Conservation (phyloP, 2,888 invertebrate genomes). For the Macaria notata region DNA sequence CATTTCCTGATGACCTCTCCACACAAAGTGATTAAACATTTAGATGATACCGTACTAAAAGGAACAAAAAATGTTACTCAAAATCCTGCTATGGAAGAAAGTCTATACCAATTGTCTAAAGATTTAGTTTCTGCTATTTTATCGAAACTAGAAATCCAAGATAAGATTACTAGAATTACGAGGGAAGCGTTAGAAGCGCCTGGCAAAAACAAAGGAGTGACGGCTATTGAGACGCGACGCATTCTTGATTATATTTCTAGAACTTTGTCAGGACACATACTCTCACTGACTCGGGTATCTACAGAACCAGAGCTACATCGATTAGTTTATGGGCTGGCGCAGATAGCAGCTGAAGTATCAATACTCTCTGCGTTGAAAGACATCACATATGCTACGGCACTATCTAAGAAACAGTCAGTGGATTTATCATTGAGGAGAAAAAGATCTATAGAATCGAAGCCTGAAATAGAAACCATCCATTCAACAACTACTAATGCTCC, state of each 20-base stretch:
- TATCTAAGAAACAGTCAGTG: conserved; percentile 73
- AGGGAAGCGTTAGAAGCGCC: conserved; percentile 72
- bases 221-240: conserved; percentile 73
- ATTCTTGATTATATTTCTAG: conserved; percentile 75
- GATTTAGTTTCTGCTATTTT: conserved; percentile 72
- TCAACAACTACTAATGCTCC: conserved; percentile 35
- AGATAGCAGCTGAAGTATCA: conserved; percentile 74
- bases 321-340: conserved; percentile 72
- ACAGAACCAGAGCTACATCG: conserved; percentile 76
- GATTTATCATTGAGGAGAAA: conserved; percentile 69
- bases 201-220: conserved; percentile 71
- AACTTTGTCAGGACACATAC: conserved; percentile 69
- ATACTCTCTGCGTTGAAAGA: conserved; percentile 75
- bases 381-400: conserved; percentile 65
- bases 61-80: conserved; percentile 70
- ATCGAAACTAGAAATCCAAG: conserved; percentile 71
- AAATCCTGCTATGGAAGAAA: conserved; percentile 70
- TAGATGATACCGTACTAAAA: conserved; percentile 62
- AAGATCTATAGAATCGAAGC: conserved; percentile 44
- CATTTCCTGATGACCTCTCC: conserved; percentile 56
- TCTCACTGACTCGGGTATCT: conserved; percentile 66
- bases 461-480: conserved; percentile 22
- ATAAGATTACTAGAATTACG: conserved; percentile 74
- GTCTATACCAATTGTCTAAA: conserved; percentile 69
- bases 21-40: conserved; percentile 62